Evolutionary conservation across 2,888 invertebrate species (phyloP).

Genomic region (Petrolisthes cinctipes): DNA sequence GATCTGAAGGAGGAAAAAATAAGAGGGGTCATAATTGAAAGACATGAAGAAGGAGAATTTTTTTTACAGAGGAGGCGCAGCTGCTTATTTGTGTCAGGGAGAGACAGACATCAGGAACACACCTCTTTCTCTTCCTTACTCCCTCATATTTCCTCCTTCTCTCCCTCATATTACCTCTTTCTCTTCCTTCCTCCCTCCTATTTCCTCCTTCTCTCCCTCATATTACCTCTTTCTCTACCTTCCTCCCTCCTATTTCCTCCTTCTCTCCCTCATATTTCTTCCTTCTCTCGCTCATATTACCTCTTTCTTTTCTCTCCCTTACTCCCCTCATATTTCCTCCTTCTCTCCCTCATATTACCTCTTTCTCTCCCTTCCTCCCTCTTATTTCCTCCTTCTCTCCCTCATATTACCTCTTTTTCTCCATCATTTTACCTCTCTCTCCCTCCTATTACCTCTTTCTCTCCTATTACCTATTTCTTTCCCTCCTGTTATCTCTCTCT

Average conservation of each 20-base stretch:
- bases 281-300: neutral
- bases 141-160: too few species aligned
- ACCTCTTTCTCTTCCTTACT: too few species aligned
- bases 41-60: too few species aligned
- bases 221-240: neutral
- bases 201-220: neutral
- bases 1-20: neutral
- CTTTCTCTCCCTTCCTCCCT: neutral
- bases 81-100: too few species aligned
- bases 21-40: neutral
- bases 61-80: too few species aligned
- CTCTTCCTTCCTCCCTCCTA: too few species aligned
- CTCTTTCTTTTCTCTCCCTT: neutral
- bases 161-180: too few species aligned
- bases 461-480: neutral
- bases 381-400: neutral
- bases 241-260: neutral
- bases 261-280: conserved; percentile 13
- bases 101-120: too few species aligned
- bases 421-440: neutral
- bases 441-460: neutral
- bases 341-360: neutral
- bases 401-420: conserved; percentile 4
- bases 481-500: neutral
- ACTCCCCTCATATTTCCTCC: neutral